Conservation (phyloP, 2,888 invertebrate species). For the Hololepta plana region DNA sequence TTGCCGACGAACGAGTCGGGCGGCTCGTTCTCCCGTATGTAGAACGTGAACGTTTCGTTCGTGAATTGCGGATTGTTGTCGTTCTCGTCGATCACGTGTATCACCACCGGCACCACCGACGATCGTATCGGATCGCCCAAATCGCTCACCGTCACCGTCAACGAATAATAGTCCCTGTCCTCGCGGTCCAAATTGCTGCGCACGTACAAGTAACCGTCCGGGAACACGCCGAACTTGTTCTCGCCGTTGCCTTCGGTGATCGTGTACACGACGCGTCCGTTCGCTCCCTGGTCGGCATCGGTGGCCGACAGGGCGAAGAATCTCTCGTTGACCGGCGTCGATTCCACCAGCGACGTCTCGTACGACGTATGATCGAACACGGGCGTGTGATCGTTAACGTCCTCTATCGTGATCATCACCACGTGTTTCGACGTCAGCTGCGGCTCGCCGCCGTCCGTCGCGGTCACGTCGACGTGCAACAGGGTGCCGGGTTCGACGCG, state of each 20-base stretch:
- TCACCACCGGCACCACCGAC: slow-evolving; percentile 77
- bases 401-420: slow-evolving; percentile 55
- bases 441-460: slow-evolving; percentile 67
- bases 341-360: slow-evolving; percentile 81
- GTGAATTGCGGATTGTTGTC: slow-evolving; percentile 89
- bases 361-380: slow-evolving; percentile 84
- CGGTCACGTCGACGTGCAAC: slow-evolving; percentile 60
- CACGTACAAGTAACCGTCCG: slow-evolving; percentile 84
- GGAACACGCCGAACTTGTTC: slow-evolving; percentile 82
- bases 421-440: slow-evolving; percentile 57
- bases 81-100: slow-evolving; percentile 90
- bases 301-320: slow-evolving; percentile 81
- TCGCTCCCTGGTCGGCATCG: slow-evolving; percentile 70
- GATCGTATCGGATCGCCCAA: slow-evolving; percentile 58
- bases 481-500: slow-evolving; percentile 52
- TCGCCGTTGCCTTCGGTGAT: slow-evolving; percentile 77
- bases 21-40: slow-evolving; percentile 74
- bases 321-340: slow-evolving; percentile 75
- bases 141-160: slow-evolving; percentile 71
- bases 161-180: slow-evolving; percentile 75
- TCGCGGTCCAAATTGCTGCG: slow-evolving; percentile 76
- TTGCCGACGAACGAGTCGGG: slow-evolving; percentile 84
- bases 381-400: slow-evolving; percentile 92
- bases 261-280: slow-evolving; percentile 61
- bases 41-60: slow-evolving; percentile 79